Conservation (phyloP, 2,888 invertebrate genomes). For the Chorisops tibialis region DNA sequence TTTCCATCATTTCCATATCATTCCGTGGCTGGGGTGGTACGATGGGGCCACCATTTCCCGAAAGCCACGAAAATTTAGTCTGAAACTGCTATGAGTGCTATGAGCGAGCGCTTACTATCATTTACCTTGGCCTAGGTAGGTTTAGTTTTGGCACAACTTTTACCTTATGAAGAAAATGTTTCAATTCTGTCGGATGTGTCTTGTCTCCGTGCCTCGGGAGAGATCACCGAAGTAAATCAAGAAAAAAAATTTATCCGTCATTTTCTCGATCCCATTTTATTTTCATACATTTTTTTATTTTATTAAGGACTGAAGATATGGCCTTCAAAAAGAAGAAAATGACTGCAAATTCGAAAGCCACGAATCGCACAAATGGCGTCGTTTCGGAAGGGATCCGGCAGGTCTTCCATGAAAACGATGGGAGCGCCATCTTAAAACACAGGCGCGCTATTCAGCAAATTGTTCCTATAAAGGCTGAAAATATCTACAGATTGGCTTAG, state of each 20-base stretch:
- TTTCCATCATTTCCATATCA: background rate
- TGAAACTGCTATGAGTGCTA: too few relatives aligned
- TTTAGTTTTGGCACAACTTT: too few relatives aligned
- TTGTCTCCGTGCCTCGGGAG: background rate
- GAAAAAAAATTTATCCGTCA: slow-evolving; percentile 3
- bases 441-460: slow-evolving; percentile 17
- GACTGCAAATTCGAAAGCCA: background rate
- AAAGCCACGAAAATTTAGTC: too few relatives aligned
- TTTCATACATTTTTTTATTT: background rate
- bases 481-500: slow-evolving; percentile 4
- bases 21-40: too few relatives aligned
- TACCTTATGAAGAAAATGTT: background rate
- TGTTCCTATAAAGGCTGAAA: slow-evolving; percentile 15
- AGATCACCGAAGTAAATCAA: background rate
- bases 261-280: slow-evolving; percentile 6
- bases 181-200: background rate
- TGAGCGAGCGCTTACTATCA: too few relatives aligned
- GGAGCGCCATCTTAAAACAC: background rate
- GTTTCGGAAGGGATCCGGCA: background rate
- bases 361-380: background rate
- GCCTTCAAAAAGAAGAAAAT: background rate
- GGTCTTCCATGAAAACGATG: background rate
- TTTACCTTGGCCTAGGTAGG: too few relatives aligned
- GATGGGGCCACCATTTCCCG: background rate
- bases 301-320: background rate